Percentiles rank a stretch among this genome's conserved stretches.
Evolutionary conservation across 1,140 invertebrate species (phyloP).

Genomic region (Xylocopa sonorina): DNA sequence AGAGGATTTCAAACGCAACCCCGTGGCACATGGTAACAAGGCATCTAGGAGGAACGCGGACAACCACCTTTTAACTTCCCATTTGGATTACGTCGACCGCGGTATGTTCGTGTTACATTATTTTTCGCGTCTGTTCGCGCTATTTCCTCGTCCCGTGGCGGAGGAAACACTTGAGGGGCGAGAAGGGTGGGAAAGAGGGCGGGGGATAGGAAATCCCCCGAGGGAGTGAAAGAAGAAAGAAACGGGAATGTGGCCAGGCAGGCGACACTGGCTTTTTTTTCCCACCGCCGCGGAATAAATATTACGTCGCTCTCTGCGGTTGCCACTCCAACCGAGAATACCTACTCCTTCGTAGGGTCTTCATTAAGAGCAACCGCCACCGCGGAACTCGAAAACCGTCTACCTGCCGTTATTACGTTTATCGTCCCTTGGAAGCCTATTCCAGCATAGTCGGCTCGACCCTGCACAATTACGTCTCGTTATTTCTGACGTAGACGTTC

Average conservation of each 20-base stretch:
- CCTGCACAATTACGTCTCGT: conserved; percentile 21
- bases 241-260: conserved; percentile 8
- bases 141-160: background rate
- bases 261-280: conserved; percentile 39
- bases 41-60: conserved; percentile 28
- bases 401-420: conserved; percentile 26
- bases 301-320: conserved; percentile 10
- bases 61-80: conserved; percentile 64
- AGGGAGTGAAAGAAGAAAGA: background rate
- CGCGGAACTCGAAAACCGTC: conserved; percentile 12
- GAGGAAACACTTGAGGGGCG: conserved; percentile 31
- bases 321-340: conserved; percentile 6
- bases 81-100: conserved; percentile 63
- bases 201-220: no score
- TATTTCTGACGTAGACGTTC: conserved; percentile 1
- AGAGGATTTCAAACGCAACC: conserved; percentile 65
- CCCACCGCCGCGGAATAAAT: conserved; percentile 44
- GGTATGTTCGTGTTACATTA: conserved; percentile 24
- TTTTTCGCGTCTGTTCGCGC: conserved; percentile 51
- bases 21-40: conserved; percentile 30
- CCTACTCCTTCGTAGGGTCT: conserved; percentile 1
- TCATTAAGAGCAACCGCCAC: conserved; percentile 21
- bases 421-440: background rate
- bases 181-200: background rate
- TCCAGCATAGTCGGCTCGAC: background rate